Evolutionary conservation across 2,888 invertebrate genomes (phyloP), one percentile per base, ranked within the genome.

Genomic region (Deilephila elpenor): DNA sequence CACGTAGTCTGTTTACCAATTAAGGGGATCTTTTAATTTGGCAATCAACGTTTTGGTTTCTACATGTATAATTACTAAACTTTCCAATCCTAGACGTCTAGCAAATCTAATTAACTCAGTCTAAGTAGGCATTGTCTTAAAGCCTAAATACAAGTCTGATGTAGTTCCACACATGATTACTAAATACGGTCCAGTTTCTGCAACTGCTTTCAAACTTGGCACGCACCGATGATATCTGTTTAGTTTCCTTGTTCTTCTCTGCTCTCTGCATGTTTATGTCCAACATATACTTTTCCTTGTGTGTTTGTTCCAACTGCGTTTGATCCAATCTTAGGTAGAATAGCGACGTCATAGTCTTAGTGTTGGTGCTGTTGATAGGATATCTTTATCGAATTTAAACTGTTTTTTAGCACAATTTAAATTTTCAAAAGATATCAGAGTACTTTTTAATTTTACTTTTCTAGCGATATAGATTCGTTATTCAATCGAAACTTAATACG

Each of bases 121-220:
- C 25, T 51, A 14, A 56, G 25, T 25, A 25, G n/a, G 17, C 19
- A 7, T n/a, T n/a, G n/a, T n/a, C n/a, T 56, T 56, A 17, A 56
- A 44, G 37, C 14, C 67, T 44, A 25, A 51, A 67, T 67, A 44
- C 67, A 44, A 44, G 44, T 17, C 67, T 67, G 67, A 25, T 67
- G 51, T 51, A 67, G 6, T 25, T 51, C 29, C 37, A 60, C 71
- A 60, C 60, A 51, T 60, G 71, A 71, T 60, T 59, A 71, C 71
- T 71, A 60, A 71, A 25, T 71, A 71, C 37, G 44, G 60, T 60
- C 60, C 60, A 59, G 59, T 67, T 67, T 62, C 62, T 67, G 51
- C 67, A 67, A 67, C 29, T 67, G 64, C 20, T 64, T 56, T 64
- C 4, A 67, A 67, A 67, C 67, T 67, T 67, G 67, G 67, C 67